Base-by-base conservation (phyloP, 2,113 vertebrate genomes). In the Corythornis vintsioides region DNA sequence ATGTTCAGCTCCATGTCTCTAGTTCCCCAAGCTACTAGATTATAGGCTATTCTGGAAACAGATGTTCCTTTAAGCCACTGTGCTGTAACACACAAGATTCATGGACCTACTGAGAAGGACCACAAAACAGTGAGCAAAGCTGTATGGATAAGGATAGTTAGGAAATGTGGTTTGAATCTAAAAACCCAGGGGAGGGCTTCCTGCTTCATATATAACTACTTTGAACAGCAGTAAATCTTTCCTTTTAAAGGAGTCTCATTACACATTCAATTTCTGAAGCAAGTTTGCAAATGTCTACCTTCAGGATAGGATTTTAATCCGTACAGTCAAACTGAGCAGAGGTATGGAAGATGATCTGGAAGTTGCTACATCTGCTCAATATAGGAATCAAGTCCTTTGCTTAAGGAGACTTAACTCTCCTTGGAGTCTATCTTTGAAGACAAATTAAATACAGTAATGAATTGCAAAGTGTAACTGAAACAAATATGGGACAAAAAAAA, bases 91-190 rank as follows among this genome's bases (percentile, higher is more conserved):
- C n/a, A 72, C 47, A 77, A 15, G 47, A 80, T 73, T 83, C 64
- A 47, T 71, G 33, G 28, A 63, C 45, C 56, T 90, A 15, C 56
- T 47, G 64, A 90, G 38, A 85, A 88, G n/a, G 59, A 79, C 12
- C 0, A 0, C 40, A 60, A 48, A 88, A 95, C 10, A 45, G 3
- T 35, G 22, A 80, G 21, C 3, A 10, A 53, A 88, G 38, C 35
- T 73, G 18, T n/a, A 18, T 40, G 71, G 75, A 33, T 61, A 85
- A 85, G 50, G 50, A 57, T 35, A 66, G 59, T 16, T 80, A 73
- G 60, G 38, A 88, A 92, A 90, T 47, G 31, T 83, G 76, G 52
- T 88, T 95, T 90, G 42, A 94, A 92, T 93, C 67, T 79, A 42
- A 50, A 80, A 50, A 80, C 35, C 13, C 28, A 52, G 42, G 43